A percentile compares a stretch with the other conserved stretches of the same genome.
Evolutionary conservation across 2,113 vertebrate species (phyloP).

Genomic region (Leucosticte australis): DNA sequence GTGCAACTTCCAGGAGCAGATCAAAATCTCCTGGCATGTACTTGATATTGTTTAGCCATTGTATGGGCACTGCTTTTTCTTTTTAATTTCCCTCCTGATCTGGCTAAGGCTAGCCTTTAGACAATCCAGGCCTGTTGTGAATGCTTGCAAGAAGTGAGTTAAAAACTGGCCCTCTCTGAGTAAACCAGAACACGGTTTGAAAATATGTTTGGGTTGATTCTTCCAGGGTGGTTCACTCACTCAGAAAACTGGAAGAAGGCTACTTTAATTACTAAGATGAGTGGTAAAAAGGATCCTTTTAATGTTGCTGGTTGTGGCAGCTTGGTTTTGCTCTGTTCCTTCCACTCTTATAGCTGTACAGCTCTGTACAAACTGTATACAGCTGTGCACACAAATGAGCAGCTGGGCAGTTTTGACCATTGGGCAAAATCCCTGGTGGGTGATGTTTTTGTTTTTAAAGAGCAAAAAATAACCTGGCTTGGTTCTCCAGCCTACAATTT

Average conservation of each 20-base stretch:
- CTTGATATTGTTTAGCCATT: background rate
- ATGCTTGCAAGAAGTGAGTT: background rate
- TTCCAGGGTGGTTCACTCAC: background rate
- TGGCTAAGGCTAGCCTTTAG: background rate
- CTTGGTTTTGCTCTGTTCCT: background rate
- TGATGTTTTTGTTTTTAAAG: background rate
- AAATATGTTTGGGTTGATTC: background rate
- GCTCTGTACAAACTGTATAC: background rate
- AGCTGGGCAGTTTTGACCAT: conserved; percentile 20
- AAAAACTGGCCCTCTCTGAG: background rate
- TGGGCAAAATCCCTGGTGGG: background rate
- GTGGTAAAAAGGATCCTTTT: background rate
- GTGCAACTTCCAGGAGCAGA: background rate
- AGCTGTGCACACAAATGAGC: conserved; percentile 2
- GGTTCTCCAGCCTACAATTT: background rate
- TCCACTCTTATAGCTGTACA: background rate
- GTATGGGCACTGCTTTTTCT: background rate
- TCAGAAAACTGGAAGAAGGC: background rate
- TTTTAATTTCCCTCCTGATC: background rate
- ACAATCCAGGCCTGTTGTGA: background rate
- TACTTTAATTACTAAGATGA: conserved; percentile 5
- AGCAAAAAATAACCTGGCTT: conserved; percentile 35
- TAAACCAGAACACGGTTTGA: background rate
- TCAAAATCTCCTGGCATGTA: background rate
- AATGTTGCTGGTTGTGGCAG: background rate